These are phyloP conservation scores for Notoglanidium macrostoma DNA, from an alignment of 2,797 vertebrate species.

Conservation along the genomic window DNA sequence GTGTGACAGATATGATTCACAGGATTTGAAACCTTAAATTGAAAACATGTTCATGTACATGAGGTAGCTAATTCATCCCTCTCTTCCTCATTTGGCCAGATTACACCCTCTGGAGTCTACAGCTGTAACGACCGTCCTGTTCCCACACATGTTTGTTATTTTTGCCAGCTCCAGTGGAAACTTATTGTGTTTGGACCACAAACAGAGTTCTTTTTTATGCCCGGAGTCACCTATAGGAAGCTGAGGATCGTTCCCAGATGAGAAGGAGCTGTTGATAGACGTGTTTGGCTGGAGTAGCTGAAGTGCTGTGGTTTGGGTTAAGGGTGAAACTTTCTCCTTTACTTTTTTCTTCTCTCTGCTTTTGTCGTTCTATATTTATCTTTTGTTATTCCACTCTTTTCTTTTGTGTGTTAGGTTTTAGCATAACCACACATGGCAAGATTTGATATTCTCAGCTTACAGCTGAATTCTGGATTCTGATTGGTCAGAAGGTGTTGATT, in stretches of 20 bases:
- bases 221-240: slow-evolving; percentile 45
- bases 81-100: slow-evolving; percentile 3
- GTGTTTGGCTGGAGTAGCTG: background rate
- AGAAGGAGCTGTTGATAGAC: slow-evolving; percentile 38
- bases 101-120: slow-evolving; percentile 17
- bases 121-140: slow-evolving; percentile 42
- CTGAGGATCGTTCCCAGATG: slow-evolving; percentile 61
- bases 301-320: background rate
- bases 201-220: slow-evolving; percentile 38
- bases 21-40: background rate
- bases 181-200: slow-evolving; percentile 42
- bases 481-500: background rate
- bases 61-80: slow-evolving; percentile 17
- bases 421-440: background rate
- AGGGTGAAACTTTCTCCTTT: background rate
- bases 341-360: background rate
- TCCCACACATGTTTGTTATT: slow-evolving; percentile 55
- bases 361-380: background rate
- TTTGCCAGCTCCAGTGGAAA: slow-evolving; percentile 39
- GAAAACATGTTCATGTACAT: background rate
- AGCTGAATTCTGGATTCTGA: background rate
- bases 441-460: background rate
- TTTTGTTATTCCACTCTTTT: background rate
- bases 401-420: background rate
- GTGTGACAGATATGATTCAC: background rate